These are phyloP conservation scores for Phataginus tetradactyla DNA, from an alignment of 2,797 vertebrate species.

Conservation along the genomic window DNA sequence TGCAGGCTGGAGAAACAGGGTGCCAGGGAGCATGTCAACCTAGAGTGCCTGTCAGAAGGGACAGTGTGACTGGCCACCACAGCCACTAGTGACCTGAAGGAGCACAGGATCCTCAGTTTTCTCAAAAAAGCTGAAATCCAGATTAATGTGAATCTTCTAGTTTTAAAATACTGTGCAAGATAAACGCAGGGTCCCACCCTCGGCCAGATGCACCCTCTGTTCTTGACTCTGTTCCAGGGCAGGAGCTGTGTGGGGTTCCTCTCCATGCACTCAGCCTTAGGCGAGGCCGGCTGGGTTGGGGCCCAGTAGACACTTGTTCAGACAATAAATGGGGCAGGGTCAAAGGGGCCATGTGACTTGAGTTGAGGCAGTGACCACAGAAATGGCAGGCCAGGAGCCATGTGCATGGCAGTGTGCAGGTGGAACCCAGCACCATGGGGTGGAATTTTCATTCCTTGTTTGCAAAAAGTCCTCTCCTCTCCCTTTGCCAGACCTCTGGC, in stretches of 20 bases:
- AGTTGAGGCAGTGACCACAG: accelerated
- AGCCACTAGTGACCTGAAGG: accelerated
- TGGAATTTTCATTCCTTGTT: accelerated
- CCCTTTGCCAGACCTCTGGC: accelerated
- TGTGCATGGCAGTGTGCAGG: accelerated
- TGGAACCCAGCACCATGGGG: accelerated
- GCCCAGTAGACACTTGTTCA: not conserved
- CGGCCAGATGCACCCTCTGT: not conserved
- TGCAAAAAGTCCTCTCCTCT: not conserved
- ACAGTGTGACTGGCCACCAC: accelerated
- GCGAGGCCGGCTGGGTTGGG: accelerated
- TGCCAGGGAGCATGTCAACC: accelerated
- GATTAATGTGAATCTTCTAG: accelerated
- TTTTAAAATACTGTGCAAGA: not conserved
- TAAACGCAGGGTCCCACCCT: accelerated
- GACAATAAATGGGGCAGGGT: accelerated
- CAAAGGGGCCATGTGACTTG: accelerated
- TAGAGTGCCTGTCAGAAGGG: not conserved
- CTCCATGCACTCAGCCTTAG: accelerated
- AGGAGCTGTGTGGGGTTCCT: accelerated
- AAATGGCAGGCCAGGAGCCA: accelerated
- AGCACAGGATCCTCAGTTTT: accelerated
- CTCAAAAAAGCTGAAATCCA: not conserved
- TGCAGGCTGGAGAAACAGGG: no score
- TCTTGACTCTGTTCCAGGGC: not conserved